A percentile compares a stretch with the other conserved stretches of the same genome.
Conservation (phyloP, 2,888 invertebrate species). For the Diaperis boleti region DNA sequence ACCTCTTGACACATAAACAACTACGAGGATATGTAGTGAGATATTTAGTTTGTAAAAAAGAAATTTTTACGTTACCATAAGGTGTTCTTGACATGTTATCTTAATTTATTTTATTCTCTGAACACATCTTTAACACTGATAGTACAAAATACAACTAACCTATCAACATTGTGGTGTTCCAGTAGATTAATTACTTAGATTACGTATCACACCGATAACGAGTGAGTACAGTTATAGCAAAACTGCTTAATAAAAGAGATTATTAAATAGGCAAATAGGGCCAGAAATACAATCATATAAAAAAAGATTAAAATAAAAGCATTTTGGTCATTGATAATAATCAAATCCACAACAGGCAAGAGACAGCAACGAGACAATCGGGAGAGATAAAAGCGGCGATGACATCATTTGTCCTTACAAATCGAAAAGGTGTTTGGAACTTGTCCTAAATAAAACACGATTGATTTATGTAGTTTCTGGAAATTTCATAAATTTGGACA, state of each 20-base stretch:
- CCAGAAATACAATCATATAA: too few species aligned
- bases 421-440: conserved; percentile 9
- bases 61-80: conserved; percentile 28
- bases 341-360: conserved; percentile 23
- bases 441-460: not conserved
- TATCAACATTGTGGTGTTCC: not conserved
- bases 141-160: not conserved
- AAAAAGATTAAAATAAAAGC: too few species aligned
- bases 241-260: not conserved
- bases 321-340: too few species aligned
- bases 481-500: too few species aligned
- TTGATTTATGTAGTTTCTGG: not conserved
- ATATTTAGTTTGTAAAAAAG: too few species aligned
- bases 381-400: conserved; percentile 19
- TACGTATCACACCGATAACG: conserved; percentile 1
- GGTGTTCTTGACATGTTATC: conserved; percentile 27
- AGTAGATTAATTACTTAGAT: conserved; percentile 5
- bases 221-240: not conserved
- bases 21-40: too few species aligned
- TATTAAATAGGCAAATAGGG: too few species aligned
- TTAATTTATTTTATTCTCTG: conserved; percentile 3
- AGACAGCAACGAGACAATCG: conserved; percentile 29
- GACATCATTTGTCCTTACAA: conserved; percentile 21
- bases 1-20: too few species aligned
- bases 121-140: conserved; percentile 6